Evolutionary conservation across 2,888 invertebrate genomes (phyloP), one percentile per base, ranked within the genome.

Genomic region (Celastrina argiolus): DNA sequence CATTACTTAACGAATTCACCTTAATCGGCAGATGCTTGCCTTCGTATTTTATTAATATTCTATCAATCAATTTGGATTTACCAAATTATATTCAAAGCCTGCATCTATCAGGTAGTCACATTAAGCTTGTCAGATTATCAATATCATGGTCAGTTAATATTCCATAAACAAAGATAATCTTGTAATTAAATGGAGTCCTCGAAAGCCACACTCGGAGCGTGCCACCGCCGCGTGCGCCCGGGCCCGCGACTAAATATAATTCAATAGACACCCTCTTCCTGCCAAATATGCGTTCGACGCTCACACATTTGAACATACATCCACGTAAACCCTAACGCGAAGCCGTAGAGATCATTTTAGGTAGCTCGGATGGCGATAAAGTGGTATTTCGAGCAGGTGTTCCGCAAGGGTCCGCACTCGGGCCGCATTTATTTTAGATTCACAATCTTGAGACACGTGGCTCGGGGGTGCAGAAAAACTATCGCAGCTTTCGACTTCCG

Each of bases 261-360:
- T 85, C 85, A 84, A 86, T 86, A 83, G 82, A 87, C 88, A 87
- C 91, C 90, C 90, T 90, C 90, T 88, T 90, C 89, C 91, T 89
- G 88, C 87, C 87, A 86, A 88, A 89, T 87, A 86, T 87, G 82
- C 78, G 61, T 39, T 36, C 31, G 34, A 5, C 22, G 14, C 18
- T n/a, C 18, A 61, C 61, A 61, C 36, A 36, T 14, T 36, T 61
- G 39, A 18, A 2, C 2, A 22, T 70, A 79, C 68, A 66, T 68
- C 64, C 16, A 1, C 61, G 28, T 67, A 61, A 67, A 16, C 72
- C 74, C 70, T 86, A 83, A 76, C 68, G 26, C 64, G 71, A 69
- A 63, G 72, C 18, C 64, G 69, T 82, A 87, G 76, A 76, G 74
- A 66, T 66, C 42, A 70, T 67, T 78, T 78, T 82, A 31, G 71